Base-by-base conservation (phyloP, 2,113 vertebrate genomes). In the Drymodes brunneopygia region DNA sequence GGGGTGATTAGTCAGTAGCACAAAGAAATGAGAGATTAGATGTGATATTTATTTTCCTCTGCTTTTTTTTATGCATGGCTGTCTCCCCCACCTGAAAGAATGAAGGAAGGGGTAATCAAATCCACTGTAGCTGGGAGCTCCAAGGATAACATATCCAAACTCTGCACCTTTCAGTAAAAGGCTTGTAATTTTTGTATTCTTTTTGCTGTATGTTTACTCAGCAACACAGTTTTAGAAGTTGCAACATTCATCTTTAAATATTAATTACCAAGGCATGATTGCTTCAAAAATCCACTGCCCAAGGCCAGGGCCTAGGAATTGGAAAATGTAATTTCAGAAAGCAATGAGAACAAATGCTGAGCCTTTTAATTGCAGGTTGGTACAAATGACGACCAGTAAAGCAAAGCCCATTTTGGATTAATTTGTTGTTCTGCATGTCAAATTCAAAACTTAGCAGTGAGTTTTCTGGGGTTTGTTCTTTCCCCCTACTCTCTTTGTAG, bases 291-390 rank as follows among this genome's bases (percentile, higher is more conserved):
- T 97, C 64, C 92, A 92, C 36, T 77, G 90, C 96, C 96, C 2
- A 14, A 86, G 81, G 96, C 71, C 84, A 91, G 72, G 79, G 81
- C 86, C 84, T 95, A 89, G 69, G 86, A 97, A 94, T 78, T 96
- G 88, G 93, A 94, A 96, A 97, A 96, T 72, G 75, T 91, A 95
- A 82, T 90, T 95, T 95, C 86, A 88, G 74, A 89, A 92, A 90
- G 45, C 56, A 13, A 84, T 67, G 94, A 94, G 86, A 90, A 93
- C 51, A 95, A 95, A 94, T 86, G 61, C 47, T 86, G 83, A 96
- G 82, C 28, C 65, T 92, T 96, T 94, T 96, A 97, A 96, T 80
- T 97, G 94, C 72, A 97, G 92, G 95, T 95, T 95, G 79, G 73
- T 72, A 88, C 86, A 95, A 94, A 94, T 94, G 90, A 95, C 81